Conservation (phyloP, 2,113 vertebrate species). For the Typhlomys cinereus region DNA sequence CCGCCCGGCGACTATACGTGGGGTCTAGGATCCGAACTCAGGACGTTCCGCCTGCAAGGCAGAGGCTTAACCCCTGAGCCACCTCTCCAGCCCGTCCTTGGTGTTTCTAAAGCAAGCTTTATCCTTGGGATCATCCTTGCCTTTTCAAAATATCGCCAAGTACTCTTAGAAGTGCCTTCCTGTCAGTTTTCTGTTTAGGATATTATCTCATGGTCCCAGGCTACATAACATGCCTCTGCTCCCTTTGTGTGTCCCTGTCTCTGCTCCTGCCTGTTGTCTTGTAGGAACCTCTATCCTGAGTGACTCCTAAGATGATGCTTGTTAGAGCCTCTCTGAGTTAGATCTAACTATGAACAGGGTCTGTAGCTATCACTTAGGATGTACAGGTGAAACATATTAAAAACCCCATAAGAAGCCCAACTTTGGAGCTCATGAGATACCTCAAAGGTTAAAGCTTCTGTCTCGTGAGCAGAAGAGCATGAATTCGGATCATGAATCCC, state of each 20-base stretch:
- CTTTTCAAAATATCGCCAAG: background rate
- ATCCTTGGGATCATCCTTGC: background rate
- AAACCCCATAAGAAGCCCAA: background rate
- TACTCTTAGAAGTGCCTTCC: background rate
- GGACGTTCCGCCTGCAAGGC: too few species aligned
- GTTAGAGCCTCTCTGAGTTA: background rate
- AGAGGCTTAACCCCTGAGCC: too few species aligned
- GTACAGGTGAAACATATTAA: background rate
- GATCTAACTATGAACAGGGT: background rate
- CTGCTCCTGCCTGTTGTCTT: background rate
- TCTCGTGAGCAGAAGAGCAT: too few species aligned
- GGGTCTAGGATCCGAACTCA: too few species aligned
- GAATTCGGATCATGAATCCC: too few species aligned
- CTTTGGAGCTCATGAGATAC: too few species aligned
- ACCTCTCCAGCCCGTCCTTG: background rate
- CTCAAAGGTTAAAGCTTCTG: too few species aligned
- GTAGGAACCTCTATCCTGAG: background rate
- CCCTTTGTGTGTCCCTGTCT: background rate
- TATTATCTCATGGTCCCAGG: background rate
- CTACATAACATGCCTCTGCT: background rate
- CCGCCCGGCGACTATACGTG: too few species aligned
- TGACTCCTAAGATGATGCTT: background rate
- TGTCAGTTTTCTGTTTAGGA: background rate
- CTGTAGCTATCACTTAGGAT: background rate
- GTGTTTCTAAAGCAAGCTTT: background rate